Base-by-base conservation (phyloP, 2,888 invertebrate species). In the Bibio marci region DNA sequence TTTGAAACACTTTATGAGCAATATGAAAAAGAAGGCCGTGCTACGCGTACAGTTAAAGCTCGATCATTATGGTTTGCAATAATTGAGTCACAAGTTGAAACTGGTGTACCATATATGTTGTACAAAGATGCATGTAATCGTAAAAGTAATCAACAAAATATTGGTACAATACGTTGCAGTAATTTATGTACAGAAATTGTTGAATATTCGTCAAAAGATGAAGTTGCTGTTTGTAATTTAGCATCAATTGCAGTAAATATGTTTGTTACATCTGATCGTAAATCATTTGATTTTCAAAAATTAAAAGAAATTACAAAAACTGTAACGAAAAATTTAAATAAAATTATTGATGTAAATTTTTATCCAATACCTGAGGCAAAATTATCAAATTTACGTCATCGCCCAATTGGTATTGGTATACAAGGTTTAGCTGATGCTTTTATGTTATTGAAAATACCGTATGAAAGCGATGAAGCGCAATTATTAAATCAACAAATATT, bases 171-270 rank as follows among this genome's bases (percentile, higher is more conserved):
- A 48, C 94, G 92, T 63, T 90, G 94, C 60, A 91, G 92, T 51
- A 98, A 98, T 60, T 67, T 98, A 28, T 98, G 97, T 58, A 97
- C 98, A 1, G 98, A 99, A 71, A 88, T 98, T 48, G 76, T 98
- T 1, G 87, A 98, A 58, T 98, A 92, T 59, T 88, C 87, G 3
- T 73, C 87, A 12, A 63, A 76, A 2, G 88, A 92, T 62, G 95
- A 97, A 70, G 76, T 94, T 26, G 97, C 97, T 6, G 97, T 97
- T 1, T 98, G 97, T 59, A 97, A 97, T 65, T 69, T 98, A 53
- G 98, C 97, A 1, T 98, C 97, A 0, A 78, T 98, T 50, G 97
- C 97, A 2, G 69, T 98, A 3, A 94, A 92, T 59, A 87, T 85
- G 79, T 99, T 83, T 65, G 87, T 98, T 0, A 74, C 71, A 51